phyloP scores from a whole-genome alignment of 2,888 invertebrate genomes.

The Nematopogon swammerdamellus region DNA sequence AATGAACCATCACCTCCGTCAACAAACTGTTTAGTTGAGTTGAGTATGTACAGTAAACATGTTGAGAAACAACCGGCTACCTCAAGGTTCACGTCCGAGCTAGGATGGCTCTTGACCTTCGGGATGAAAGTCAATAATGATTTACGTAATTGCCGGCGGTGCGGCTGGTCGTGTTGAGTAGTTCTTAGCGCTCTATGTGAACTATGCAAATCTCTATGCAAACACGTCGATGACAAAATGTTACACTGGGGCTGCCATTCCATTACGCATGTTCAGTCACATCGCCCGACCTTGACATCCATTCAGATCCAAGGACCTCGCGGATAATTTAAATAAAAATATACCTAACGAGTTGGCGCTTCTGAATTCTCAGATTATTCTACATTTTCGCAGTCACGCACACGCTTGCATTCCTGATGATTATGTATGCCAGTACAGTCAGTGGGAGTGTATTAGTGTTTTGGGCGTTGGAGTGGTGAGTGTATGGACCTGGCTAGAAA shows the following conservation, averaged over 20 bases:
- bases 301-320: conserved; percentile 52
- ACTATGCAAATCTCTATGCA: conserved; percentile 43
- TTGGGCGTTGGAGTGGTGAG: too few species aligned
- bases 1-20: too few species aligned
- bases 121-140: conserved; percentile 53
- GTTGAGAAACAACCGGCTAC: background rate
- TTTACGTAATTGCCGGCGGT: background rate
- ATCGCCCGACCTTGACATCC: conserved; percentile 49
- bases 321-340: conserved; percentile 9
- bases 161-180: too few species aligned
- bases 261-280: conserved; percentile 24
- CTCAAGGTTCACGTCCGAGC: conserved; percentile 20
- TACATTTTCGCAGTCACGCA: too few species aligned
- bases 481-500: too few species aligned
- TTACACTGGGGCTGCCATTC: conserved; percentile 12
- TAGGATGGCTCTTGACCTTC: conserved; percentile 57
- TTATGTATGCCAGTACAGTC: too few species aligned
- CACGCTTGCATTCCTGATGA: too few species aligned
- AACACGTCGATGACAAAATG: conserved; percentile 13
- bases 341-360: too few species aligned
- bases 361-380: too few species aligned
- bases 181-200: background rate
- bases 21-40: too few species aligned
- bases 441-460: too few species aligned
- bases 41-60: too few species aligned